Base-by-base conservation (phyloP, 2,888 invertebrate species). In the Cloeon dipterum region DNA sequence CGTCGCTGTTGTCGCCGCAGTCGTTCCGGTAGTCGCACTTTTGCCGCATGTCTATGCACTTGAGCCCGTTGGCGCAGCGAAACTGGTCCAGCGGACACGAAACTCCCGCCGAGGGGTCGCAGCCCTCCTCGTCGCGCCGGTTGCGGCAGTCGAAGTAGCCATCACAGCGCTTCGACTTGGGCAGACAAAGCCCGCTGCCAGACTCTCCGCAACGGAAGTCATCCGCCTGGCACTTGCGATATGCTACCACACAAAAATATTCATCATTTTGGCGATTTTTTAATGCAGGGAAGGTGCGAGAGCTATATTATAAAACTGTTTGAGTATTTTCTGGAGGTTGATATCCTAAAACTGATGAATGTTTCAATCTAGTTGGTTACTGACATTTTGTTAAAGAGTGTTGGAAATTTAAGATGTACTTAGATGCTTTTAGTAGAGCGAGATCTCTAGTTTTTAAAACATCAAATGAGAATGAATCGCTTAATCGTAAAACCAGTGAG, bases 1-100 rank as follows among this genome's bases (percentile, higher is more conserved):
- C 91, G 52, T 91, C 91, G 2, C 85, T 82, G 54, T 78, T 81
- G 57, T 88, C 86, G 1, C 74, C 81, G 51, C 88, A 89, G 58
- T 89, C 88, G 55, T 83, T 77, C 52, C 73, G 74, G 57, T 88
- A 83, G 59, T 89, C 85, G 56, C 88, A 89, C 52, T 75, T 74
- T 46, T 63, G 61, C 16, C 65, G 53, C 37, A 67, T 65, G 50
- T 85, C 85, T 43, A 88, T 68, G 55, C 88, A 89, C 48, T 74
- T 72, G 51, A 70, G 69, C 29, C 81, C 81, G 46, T 73, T 68
- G 45, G 74, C 71, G 56, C 86, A 88, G 32, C 81, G 67, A 59
- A 82, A 86, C 61, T 88, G 83, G 58, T 83, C 82, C 48, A 86
- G 62, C 18, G 74, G 65, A 50, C 86, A 88, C 5, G 53, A 47